phyloP scores from a whole-genome alignment of 2,113 vertebrate genomes.

The Ciconia boyciana region DNA sequence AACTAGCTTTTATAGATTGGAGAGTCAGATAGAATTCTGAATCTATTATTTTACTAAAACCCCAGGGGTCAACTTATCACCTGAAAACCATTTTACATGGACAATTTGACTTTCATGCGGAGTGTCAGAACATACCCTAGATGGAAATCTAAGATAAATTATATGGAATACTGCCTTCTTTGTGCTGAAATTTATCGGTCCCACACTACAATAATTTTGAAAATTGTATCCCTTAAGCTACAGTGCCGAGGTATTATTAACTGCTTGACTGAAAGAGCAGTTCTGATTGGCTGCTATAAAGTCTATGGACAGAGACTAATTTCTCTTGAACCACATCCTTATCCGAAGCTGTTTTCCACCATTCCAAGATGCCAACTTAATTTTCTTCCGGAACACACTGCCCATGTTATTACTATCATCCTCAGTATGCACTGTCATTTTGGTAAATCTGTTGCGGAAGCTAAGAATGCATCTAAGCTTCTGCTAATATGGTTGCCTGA shows the following conservation, averaged over 20 bases:
- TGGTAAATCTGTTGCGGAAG: conserved; percentile 37
- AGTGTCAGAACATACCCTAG: conserved; percentile 75
- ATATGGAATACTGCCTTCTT: conserved; percentile 72
- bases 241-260: conserved; percentile 73
- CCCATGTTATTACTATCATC: conserved; percentile 20
- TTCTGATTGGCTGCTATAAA: conserved; percentile 60
- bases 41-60: conserved; percentile 76
- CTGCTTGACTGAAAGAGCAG: conserved; percentile 68
- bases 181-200: conserved; percentile 77
- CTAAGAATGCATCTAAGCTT: background rate
- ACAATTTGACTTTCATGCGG: conserved; percentile 81
- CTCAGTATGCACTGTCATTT: background rate
- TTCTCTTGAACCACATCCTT: conserved; percentile 67
- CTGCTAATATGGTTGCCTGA: conserved; percentile 14
- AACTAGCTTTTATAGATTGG: conserved; percentile 77
- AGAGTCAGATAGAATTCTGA: conserved; percentile 77
- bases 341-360: conserved; percentile 53
- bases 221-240: conserved; percentile 77
- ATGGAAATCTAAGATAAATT: conserved; percentile 83
- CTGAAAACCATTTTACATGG: conserved; percentile 78
- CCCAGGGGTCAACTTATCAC: conserved; percentile 82
- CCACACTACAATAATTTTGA: conserved; percentile 81
- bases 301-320: conserved; percentile 68
- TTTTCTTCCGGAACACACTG: conserved; percentile 40
- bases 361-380: conserved; percentile 65